Conservation (phyloP, 2,888 invertebrate species). For the Pseudanteris insignis region DNA sequence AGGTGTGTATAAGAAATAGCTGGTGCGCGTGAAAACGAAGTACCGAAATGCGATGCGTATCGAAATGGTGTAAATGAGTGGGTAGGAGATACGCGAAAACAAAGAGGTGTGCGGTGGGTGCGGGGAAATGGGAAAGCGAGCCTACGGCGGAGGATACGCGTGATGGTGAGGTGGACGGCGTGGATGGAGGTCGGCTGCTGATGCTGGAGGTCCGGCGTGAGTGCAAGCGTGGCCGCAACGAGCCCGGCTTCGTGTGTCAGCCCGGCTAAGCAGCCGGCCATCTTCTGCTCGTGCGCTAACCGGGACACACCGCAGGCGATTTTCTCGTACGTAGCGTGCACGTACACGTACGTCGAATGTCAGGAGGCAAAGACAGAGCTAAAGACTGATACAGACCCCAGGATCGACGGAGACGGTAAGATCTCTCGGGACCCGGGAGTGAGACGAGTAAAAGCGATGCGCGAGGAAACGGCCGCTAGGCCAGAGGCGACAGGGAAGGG, state of each 20-base stretch:
- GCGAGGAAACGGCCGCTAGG: no score
- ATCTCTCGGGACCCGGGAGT: constrained; percentile 3
- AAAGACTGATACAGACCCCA: constrained; percentile 31
- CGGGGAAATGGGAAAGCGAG: constrained; percentile 1
- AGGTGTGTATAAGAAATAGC: no score
- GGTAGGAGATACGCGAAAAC: constrained; percentile 1
- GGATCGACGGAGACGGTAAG: constrained; percentile 12
- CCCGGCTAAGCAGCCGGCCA: constrained; percentile 17
- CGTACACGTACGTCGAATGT: constrained; percentile 39
- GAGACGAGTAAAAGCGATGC: constrained; percentile 29
- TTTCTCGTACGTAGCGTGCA: constrained; percentile 28
- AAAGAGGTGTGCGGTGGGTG: not conserved
- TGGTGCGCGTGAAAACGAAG: no score
- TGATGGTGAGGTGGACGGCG: constrained; percentile 17
- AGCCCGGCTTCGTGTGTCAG: constrained; percentile 27
- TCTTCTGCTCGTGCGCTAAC: constrained; percentile 32
- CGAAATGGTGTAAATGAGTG: no score
- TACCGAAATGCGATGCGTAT: no score
- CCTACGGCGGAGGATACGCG: constrained; percentile 37
- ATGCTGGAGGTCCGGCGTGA: constrained; percentile 33
- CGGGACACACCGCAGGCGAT: constrained; percentile 44
- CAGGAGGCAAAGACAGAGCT: constrained; percentile 28
- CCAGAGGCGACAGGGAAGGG: no score
- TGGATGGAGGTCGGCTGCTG: constrained; percentile 28
- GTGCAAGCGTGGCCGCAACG: constrained; percentile 17